Evolutionary conservation across 1,140 invertebrate genomes (phyloP).

Genomic region (Ephestia elutella): DNA sequence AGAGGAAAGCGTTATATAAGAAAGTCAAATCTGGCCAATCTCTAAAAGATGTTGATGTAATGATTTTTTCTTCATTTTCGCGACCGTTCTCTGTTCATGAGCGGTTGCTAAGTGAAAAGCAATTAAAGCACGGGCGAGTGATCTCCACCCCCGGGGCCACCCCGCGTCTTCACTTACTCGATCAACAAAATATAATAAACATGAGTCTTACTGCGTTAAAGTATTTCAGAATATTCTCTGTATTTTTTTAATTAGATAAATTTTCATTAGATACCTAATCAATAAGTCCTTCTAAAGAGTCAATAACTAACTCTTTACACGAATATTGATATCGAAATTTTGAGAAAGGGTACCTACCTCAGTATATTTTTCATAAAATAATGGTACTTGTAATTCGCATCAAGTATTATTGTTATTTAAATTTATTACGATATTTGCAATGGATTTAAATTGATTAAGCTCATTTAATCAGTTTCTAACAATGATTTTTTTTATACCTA

Average conservation of each 20-base stretch:
- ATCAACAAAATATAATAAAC: slow-evolving; percentile 65
- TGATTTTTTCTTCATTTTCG: slow-evolving; percentile 73
- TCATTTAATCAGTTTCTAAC: no score
- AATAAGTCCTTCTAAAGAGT: no score
- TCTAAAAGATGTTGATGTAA: slow-evolving; percentile 72
- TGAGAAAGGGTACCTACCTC: no score
- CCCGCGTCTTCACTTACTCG: slow-evolving; percentile 38
- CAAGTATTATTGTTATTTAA: no score
- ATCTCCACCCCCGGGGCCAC: slow-evolving; percentile 40
- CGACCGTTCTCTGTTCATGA: slow-evolving; percentile 66
- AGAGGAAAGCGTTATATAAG: slow-evolving; percentile 66
- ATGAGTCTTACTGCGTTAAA: slow-evolving; percentile 29
- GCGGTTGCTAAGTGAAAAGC: slow-evolving; percentile 74
- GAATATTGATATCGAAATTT: no score
- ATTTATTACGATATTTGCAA: no score
- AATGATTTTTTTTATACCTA: no score
- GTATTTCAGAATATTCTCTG: neutral
- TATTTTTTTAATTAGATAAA: neutral
- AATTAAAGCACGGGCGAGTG: slow-evolving; percentile 72
- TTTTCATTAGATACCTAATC: neutral
- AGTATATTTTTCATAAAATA: no score
- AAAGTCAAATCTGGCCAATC: slow-evolving; percentile 68
- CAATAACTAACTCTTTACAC: no score
- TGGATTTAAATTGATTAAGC: no score
- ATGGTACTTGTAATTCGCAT: no score